These are phyloP conservation scores for Euschistus heros DNA, from an alignment of 1,140 invertebrate species.

Conservation along the genomic window DNA sequence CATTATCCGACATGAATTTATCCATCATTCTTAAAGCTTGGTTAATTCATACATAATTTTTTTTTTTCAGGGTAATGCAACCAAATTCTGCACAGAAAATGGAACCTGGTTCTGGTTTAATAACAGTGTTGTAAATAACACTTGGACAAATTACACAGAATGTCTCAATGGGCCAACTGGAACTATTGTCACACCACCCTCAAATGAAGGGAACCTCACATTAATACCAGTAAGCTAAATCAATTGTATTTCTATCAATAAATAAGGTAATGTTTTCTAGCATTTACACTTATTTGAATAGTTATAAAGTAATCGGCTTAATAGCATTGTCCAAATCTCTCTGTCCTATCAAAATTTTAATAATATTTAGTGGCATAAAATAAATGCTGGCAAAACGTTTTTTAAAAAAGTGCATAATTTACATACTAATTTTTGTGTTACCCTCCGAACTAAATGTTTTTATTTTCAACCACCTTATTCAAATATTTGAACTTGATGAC, in stretches of 20 bases:
- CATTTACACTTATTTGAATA: neutral
- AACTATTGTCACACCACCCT: neutral
- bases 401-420: no score
- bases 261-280: neutral
- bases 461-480: no score
- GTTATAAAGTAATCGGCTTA: neutral
- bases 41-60: neutral
- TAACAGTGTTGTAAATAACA: slow-evolving; percentile 35
- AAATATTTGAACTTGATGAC: no score
- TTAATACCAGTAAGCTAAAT: slow-evolving; percentile 1
- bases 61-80: slow-evolving; percentile 41
- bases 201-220: neutral
- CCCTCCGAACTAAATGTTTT: no score
- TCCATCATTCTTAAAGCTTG: neutral
- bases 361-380: neutral
- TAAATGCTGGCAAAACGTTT: neutral
- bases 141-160: slow-evolving; percentile 48
- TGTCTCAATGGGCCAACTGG: slow-evolving; percentile 30
- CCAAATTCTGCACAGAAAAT: slow-evolving; percentile 42
- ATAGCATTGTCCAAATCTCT: neutral
- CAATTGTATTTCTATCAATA: neutral
- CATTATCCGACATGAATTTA: neutral
- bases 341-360: neutral
- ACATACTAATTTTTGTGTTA: no score
- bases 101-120: slow-evolving; percentile 44